phyloP scores from a whole-genome alignment of 2,888 invertebrate genomes.

The Caenorhabditis sp. region DNA sequence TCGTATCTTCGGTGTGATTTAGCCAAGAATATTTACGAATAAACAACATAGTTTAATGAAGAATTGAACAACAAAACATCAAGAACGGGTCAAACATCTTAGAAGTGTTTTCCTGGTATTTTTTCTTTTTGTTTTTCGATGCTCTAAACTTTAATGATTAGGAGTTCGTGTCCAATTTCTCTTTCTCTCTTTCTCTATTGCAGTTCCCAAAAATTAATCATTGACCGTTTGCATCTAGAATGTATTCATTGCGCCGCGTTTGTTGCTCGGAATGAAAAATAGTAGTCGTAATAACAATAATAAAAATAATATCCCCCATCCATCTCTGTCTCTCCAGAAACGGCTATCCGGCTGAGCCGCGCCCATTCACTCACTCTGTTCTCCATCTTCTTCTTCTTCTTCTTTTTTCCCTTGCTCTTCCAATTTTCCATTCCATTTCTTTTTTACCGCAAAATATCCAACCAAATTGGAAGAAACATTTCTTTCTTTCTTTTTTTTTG shows the following conservation, averaged over 20 bases:
- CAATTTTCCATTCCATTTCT: conserved; percentile 1
- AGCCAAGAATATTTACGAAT: too few species aligned
- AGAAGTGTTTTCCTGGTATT: neutral
- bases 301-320: conserved; percentile 1
- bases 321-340: conserved; percentile 7
- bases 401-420: conserved; percentile 1
- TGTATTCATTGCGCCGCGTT: neutral
- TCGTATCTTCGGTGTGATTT: too few species aligned
- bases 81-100: too few species aligned
- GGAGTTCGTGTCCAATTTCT: too few species aligned
- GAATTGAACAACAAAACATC: too few species aligned
- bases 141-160: too few species aligned
- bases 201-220: neutral
- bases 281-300: conserved; percentile 1
- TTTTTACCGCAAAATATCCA: neutral
- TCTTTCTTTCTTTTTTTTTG: neutral
- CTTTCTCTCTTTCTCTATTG: too few species aligned
- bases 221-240: neutral
- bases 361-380: conserved; percentile 7
- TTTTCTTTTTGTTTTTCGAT: too few species aligned
- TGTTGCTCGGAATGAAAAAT: neutral
- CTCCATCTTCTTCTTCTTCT: neutral
- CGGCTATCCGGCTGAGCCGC: neutral
- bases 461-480: neutral
- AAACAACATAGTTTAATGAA: too few species aligned